These are phyloP conservation scores for Synanceia verrucosa DNA, from an alignment of 2,797 vertebrate species.

Conservation along the genomic window DNA sequence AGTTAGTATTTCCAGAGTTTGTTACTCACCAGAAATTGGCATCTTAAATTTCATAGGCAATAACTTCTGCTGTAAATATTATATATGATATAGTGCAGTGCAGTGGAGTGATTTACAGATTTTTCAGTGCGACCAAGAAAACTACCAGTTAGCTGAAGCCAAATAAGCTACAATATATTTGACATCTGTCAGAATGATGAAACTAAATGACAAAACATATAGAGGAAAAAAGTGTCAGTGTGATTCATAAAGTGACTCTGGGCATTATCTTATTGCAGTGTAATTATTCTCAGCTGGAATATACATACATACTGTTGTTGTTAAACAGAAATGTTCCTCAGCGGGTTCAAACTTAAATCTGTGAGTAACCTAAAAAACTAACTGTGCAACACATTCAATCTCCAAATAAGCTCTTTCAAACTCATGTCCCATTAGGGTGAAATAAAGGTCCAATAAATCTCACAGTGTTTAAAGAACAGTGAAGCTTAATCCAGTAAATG, in stretches of 20 bases:
- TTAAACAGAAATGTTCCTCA: constrained; percentile 66
- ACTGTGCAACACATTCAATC: constrained; percentile 67
- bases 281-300: constrained; percentile 47
- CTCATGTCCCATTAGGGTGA: constrained; percentile 76
- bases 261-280: constrained; percentile 45
- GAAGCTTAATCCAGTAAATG: constrained; percentile 82
- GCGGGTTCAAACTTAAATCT: constrained; percentile 57
- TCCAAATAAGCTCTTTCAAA: constrained; percentile 71
- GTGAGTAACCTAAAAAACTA: constrained; percentile 65
- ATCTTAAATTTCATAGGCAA: constrained; percentile 50
- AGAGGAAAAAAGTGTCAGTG: constrained; percentile 19
- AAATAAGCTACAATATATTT: constrained; percentile 23
- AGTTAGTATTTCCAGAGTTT: constrained; percentile 29
- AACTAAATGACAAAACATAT: constrained; percentile 23
- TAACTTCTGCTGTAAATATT: constrained; percentile 41
- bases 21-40: constrained; percentile 49
- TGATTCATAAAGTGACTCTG: constrained; percentile 27
- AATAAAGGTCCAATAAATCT: constrained; percentile 76
- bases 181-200: constrained; percentile 26
- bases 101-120: constrained; percentile 68
- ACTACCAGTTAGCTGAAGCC: constrained; percentile 56
- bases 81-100: not conserved
- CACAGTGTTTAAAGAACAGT: constrained; percentile 73
- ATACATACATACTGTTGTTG: constrained; percentile 43
- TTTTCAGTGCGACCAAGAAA: constrained; percentile 69